Percentiles rank a stretch among this genome's conserved stretches.
These are phyloP conservation scores for Alcis repandata DNA, from an alignment of 2,888 invertebrate species.

Conservation along the genomic window DNA sequence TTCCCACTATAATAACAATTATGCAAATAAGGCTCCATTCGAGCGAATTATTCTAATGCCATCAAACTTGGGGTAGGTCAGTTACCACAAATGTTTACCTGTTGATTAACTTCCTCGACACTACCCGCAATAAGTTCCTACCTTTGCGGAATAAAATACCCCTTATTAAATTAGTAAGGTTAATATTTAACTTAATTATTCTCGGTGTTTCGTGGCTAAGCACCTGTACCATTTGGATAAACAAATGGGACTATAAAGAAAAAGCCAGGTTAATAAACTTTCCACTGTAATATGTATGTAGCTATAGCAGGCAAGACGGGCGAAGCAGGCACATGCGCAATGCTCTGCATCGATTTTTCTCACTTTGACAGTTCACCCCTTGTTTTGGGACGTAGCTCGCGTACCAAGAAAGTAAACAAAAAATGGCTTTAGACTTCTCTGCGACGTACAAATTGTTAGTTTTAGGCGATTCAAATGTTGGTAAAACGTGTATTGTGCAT, in stretches of 20 bases:
- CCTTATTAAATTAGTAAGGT: constrained; percentile 5
- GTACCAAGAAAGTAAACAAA: constrained; percentile 80
- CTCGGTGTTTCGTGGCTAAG: no score
- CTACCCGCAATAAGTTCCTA: background rate
- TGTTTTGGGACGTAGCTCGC: constrained; percentile 79
- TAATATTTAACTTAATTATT: constrained; percentile 6
- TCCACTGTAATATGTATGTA: constrained; percentile 6
- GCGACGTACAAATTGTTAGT: constrained; percentile 95
- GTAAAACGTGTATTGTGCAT: constrained; percentile 96
- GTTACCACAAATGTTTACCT: constrained; percentile 36
- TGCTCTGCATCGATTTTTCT: constrained; percentile 82
- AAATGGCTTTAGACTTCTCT: constrained; percentile 94
- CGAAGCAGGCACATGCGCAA: constrained; percentile 75
- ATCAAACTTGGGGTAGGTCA: constrained; percentile 45
- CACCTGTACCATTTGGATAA: constrained; percentile 25
- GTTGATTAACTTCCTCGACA: constrained; percentile 27
- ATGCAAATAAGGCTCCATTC: constrained; percentile 8
- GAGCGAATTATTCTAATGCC: constrained; percentile 23
- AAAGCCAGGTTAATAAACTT: constrained; percentile 41
- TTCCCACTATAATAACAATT: background rate
- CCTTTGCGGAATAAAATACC: background rate
- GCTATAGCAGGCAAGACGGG: constrained; percentile 53
- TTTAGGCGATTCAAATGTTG: constrained; percentile 95
- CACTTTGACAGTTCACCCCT: constrained; percentile 82
- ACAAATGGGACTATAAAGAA: constrained; percentile 35